Evolutionary conservation across 1,140 invertebrate species (phyloP), one percentile per base, ranked within the genome.

Genomic region (Zaprionus africanus): DNA sequence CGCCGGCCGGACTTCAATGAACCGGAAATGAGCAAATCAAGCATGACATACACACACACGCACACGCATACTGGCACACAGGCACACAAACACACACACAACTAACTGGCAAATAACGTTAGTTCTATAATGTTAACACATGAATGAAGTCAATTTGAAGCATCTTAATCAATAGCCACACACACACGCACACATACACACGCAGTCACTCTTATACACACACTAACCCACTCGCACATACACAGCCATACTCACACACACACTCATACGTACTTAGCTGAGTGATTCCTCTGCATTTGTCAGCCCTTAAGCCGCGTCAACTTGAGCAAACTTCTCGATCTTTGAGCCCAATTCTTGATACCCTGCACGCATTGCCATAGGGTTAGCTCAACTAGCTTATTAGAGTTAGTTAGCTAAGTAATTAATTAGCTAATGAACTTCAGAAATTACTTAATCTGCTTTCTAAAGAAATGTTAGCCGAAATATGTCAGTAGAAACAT

Each of bases 1-100:
- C 63, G 60, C 63, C 31, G 46, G 31, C 34, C 68, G 61, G 69
- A 72, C 67, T 83, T 87, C 84, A 88, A 67, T 88, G 84, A 88
- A 81, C 84, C 78, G 84, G 72, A 88, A 88, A 81, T 88, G 71
- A 83, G 59, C 71, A 88, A 88, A 83, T 88, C 80, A 88, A 88
- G 84, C 75, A 83, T 73, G 58, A 26, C 46, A 61, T 41, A 61
- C 58, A 61, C 19, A 31, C 34, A 57, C 31, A 28, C 24, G 36
- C 11, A 49, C 62, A 67, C 59, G 41, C 56, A 69, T 6, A 6
- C 6, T 26, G 28, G 7, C 28, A 9, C 22, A 19, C 67, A 69
- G 41, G 34, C 64, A 51, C 36, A 61, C 43, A 67, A 62, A 54
- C 54, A 65, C 57, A 26, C 60, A 60, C n/a, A 22, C 59, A 62